These are phyloP conservation scores for Saxidomus purpurata DNA, from an alignment of 1,140 invertebrate species.

Conservation along the genomic window DNA sequence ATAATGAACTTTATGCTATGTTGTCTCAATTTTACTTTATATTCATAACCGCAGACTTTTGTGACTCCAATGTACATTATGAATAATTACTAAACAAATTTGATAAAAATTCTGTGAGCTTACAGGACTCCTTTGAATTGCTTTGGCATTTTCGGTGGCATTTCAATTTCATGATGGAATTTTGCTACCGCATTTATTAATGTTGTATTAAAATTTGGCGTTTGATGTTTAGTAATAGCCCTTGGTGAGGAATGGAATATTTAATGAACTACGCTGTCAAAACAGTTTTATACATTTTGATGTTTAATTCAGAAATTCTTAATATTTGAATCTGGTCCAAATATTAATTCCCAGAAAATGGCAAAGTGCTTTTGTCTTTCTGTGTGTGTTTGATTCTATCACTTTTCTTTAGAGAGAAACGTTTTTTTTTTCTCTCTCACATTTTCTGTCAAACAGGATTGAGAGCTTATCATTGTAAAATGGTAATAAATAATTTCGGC, in stretches of 20 bases:
- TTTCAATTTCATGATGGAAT: constrained; percentile 63
- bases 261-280: constrained; percentile 58
- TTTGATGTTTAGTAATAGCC: constrained; percentile 64
- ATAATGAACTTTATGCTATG: constrained; percentile 29
- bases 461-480: background rate
- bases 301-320: constrained; percentile 66
- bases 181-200: constrained; percentile 48
- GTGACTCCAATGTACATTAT: constrained; percentile 57
- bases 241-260: constrained; percentile 51
- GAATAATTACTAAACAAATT: constrained; percentile 64
- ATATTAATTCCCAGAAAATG: constrained; percentile 41
- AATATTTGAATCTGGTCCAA: constrained; percentile 63
- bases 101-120: constrained; percentile 58
- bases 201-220: constrained; percentile 60
- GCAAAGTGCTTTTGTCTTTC: constrained; percentile 57
- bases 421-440: constrained; percentile 9
- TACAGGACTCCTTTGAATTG: constrained; percentile 53
- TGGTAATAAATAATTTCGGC: too few species aligned
- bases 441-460: background rate
- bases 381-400: background rate
- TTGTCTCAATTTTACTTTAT: constrained; percentile 47
- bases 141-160: constrained; percentile 61
- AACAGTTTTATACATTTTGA: constrained; percentile 66
- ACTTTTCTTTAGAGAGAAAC: background rate
- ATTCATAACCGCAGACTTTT: constrained; percentile 34